Conservation (phyloP, 2,888 invertebrate species). For the Lamproptera curius region DNA sequence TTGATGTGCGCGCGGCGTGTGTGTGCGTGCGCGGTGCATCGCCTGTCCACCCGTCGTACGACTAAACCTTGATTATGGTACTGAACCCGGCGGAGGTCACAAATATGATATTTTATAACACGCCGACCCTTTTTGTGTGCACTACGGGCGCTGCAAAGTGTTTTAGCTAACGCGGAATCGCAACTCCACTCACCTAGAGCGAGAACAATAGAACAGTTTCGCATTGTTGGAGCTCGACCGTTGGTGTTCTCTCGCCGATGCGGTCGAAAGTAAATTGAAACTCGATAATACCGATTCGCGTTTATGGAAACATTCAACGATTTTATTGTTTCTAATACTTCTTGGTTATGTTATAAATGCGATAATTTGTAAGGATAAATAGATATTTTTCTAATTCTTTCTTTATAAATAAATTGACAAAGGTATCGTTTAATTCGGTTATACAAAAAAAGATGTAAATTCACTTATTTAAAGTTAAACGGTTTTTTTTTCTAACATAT, state of each 20-base stretch:
- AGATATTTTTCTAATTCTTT: too few relatives aligned
- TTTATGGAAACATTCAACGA: too few relatives aligned
- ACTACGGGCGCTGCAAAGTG: conserved; percentile 1
- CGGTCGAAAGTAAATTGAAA: conserved; percentile 12
- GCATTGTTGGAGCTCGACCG: conserved; percentile 12
- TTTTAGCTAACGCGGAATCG: background rate
- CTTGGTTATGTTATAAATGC: too few relatives aligned
- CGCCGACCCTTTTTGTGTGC: background rate
- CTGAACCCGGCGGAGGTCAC: conserved; percentile 72
- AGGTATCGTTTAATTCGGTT: too few relatives aligned
- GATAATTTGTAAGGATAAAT: too few relatives aligned
- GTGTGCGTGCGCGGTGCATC: conserved; percentile 52
- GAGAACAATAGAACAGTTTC: conserved; percentile 15
- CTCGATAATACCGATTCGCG: too few relatives aligned
- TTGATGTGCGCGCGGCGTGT: conserved; percentile 58
- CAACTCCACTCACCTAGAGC: conserved; percentile 13
- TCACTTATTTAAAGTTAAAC: too few relatives aligned
- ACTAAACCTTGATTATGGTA: conserved; percentile 77
- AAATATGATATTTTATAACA: conserved; percentile 49
- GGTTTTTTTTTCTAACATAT: too few relatives aligned
- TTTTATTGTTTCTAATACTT: too few relatives aligned
- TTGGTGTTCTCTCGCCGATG: conserved; percentile 6
- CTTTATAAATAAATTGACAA: too few relatives aligned
- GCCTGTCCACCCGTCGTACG: conserved; percentile 74
- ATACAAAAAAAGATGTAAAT: too few relatives aligned